phyloP scores from a whole-genome alignment of 2,113 vertebrate species.

The Ammodytes marinus region DNA sequence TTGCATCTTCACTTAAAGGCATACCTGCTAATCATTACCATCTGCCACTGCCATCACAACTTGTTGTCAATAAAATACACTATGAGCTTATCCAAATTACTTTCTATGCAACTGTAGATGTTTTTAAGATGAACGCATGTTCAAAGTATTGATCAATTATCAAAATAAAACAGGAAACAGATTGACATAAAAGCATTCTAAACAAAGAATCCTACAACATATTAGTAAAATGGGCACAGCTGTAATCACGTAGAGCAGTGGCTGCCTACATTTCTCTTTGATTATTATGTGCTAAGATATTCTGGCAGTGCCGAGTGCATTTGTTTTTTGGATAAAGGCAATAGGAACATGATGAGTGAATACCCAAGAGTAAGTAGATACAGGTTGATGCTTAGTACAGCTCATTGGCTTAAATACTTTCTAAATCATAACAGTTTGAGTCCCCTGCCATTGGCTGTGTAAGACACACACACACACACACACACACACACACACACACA shows the following conservation, averaged over 20 bases:
- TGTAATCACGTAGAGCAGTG: neutral
- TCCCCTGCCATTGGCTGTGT: neutral
- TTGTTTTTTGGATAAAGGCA: neutral
- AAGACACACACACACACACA: neutral
- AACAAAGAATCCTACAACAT: conserved; percentile 4
- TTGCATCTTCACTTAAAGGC: neutral
- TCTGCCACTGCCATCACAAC: neutral
- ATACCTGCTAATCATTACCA: no score
- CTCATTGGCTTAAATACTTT: conserved; percentile 3
- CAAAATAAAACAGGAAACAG: conserved; percentile 7
- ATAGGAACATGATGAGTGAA: neutral
- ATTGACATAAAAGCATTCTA: conserved; percentile 9
- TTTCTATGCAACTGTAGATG: neutral
- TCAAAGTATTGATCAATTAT: neutral
- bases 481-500: no score
- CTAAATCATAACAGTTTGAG: neutral
- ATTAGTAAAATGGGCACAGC: neutral
- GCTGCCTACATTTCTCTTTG: conserved; percentile 16
- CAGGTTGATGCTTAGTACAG: neutral
- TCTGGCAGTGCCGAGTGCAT: conserved; percentile 9
- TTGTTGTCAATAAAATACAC: neutral
- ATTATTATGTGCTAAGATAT: conserved; percentile 32
- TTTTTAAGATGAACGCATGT: neutral
- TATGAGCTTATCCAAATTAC: neutral
- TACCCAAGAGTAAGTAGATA: conserved; percentile 8